Conservation (phyloP, 2,888 invertebrate genomes). For the Salticus scenicus region DNA sequence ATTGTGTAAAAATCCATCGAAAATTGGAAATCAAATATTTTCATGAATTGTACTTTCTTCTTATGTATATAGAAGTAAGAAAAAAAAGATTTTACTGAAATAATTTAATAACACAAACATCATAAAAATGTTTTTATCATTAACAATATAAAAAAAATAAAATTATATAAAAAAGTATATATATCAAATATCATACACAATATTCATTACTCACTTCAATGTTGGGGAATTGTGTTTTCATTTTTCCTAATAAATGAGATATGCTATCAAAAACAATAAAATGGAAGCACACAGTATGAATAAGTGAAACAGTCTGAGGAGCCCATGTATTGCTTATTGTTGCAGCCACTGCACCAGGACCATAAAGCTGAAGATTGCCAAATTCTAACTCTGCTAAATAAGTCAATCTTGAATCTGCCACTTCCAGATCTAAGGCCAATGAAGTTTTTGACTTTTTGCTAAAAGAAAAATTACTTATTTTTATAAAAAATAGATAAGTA, state of each 20-base stretch:
- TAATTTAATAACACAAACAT: too few species aligned
- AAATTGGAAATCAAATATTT: too few species aligned
- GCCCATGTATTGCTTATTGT: conserved; percentile 62
- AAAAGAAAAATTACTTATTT: conserved; percentile 21
- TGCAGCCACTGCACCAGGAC: conserved; percentile 63
- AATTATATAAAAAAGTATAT: too few species aligned
- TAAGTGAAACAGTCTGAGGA: conserved; percentile 86
- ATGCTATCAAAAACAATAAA: conserved; percentile 91
- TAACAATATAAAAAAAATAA: too few species aligned
- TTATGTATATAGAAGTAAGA: too few species aligned
- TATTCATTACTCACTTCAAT: conserved; percentile 80
- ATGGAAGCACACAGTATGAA: conserved; percentile 88
- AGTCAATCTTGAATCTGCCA: conserved; percentile 56
- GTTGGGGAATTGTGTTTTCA: conserved; percentile 88
- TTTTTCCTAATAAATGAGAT: conserved; percentile 83
- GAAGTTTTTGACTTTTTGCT: conserved; percentile 58
- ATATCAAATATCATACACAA: too few species aligned
- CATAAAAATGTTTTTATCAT: too few species aligned
- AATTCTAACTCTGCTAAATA: conserved; percentile 65
- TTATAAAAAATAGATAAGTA: too few species aligned
- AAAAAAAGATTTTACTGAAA: too few species aligned
- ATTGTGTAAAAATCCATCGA: too few species aligned
- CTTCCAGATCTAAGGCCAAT: conserved; percentile 53
- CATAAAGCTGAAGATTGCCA: conserved; percentile 65
- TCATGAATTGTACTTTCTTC: too few species aligned